Evolutionary conservation across 2,113 vertebrate species (phyloP), one percentile per base, ranked within the genome.

Genomic region (Irena cyanogastra): DNA sequence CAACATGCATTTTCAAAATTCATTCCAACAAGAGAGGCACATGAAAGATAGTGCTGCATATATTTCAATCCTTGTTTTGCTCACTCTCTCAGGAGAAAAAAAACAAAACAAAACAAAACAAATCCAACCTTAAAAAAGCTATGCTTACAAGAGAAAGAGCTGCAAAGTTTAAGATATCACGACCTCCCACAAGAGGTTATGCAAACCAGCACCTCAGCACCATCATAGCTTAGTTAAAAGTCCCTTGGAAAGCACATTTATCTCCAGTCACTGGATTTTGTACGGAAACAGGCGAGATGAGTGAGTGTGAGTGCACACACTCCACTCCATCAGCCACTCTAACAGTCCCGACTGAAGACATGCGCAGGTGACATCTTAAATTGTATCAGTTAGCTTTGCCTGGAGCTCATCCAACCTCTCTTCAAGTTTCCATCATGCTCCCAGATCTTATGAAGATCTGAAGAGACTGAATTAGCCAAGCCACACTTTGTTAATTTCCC

Each of bases 41-140:
- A 7, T 21, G 54, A 75, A 87, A 63, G 11, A 63, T 8, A 82
- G 2, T 1, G 15, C 7, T 3, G 0, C 6, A 7, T 52, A 8
- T 37, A 57, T 76, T 83, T 80, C 39, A 74, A 61, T 13, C 6
- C 22, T 65, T 45, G 5, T 11, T 90, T 69, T 77, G 59, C 26
- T 89, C 63, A 83, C 18, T 16, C 44, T 69, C 22, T 13, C 37
- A 82, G 39, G 1, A 64, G 91, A 85, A 70, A 17, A 85, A 80
- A 47, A 31, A 2, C 7, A 31, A 11, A 59, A 24, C 8, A 59
- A 35, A 30, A 37, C 41, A 30, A 41, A 4, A 5, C 4, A 54
- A 30, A 14, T 6, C 27, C 28, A 20, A 16, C 4, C n/a, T n/a
- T n/a, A 57, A 20, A 89, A 82, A 10, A 41, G 5, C 8, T 33